Evolutionary conservation across 2,797 vertebrate genomes (phyloP), one percentile per base, ranked within the genome.

Genomic region (Masticophis lateralis): DNA sequence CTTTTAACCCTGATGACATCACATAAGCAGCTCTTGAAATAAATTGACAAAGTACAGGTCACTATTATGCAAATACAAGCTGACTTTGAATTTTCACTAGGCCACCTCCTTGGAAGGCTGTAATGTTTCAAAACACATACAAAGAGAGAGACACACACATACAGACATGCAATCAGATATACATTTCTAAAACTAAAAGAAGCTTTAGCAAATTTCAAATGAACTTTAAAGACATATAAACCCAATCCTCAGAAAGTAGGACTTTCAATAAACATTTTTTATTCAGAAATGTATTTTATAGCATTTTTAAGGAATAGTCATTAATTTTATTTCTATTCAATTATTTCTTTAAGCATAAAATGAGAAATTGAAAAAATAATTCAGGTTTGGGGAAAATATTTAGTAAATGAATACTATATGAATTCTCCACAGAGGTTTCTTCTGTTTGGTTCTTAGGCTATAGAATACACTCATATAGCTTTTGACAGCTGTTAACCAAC

Each of bases 21-120:
- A 95, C 51, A n/a, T 57, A 86, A 94, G 22, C 5, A 93, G 55
- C 93, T 92, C 57, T 92, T 92, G 90, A 91, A 91, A 53, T 95
- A 90, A 59, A 51, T 91, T 25, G 20, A 87, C 74, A 13, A 9
- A 86, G 60, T 47, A 83, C 53, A 86, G 74, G 63, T 83, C 74
- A 86, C 22, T n/a, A 59, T 60, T 56, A 74, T 55, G 57, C 59
- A 88, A 74, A 91, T 87, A 51, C 87, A 89, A 93, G 12, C 79
- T 91, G 2, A 43, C 56, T 92, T 93, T 94, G 91, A 93, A 28
- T 66, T 94, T 95, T 89, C 25, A 93, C 87, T 91, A 91, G 37
- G 88, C 92, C 92, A 28, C 89, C 18, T 86, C 86, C 91, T 2
- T 88, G 83, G 18, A 87, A 88, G 0, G 63, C 20, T 55, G 55